Percentiles rank a stretch among this genome's conserved stretches.
These are phyloP conservation scores for Catotricha subobsoleta DNA, from an alignment of 2,888 invertebrate genomes.

Conservation along the genomic window DNA sequence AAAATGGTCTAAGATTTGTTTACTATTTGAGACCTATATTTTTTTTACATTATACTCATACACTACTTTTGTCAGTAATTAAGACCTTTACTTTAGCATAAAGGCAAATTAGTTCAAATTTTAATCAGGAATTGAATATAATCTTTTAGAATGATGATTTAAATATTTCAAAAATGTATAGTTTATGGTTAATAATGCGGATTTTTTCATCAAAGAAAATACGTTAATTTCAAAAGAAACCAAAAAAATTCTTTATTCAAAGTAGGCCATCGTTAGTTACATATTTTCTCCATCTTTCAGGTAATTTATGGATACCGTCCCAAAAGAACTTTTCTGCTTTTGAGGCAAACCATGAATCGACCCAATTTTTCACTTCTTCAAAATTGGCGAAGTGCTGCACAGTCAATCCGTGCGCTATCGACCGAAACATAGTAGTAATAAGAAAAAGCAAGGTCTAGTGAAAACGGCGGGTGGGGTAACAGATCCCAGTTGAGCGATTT, in stretches of 20 bases:
- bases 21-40: too few species aligned
- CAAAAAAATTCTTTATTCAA: neutral
- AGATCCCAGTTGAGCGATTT: constrained; percentile 9
- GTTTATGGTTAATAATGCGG: neutral
- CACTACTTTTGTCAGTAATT: too few species aligned
- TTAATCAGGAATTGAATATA: neutral
- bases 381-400: constrained; percentile 8
- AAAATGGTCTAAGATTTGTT: too few species aligned
- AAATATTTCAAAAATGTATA: neutral
- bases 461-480: constrained; percentile 9
- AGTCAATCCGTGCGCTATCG: constrained; percentile 9
- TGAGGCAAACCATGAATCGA: constrained; percentile 7
- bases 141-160: neutral
- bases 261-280: neutral
- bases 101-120: neutral
- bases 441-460: constrained; percentile 10
- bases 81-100: too few species aligned
- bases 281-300: constrained; percentile 11
- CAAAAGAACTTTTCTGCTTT: constrained; percentile 10
- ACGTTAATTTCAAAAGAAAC: neutral
- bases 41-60: too few species aligned
- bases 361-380: constrained; percentile 8
- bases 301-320: constrained; percentile 10
- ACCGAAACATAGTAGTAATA: constrained; percentile 10
- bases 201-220: neutral